Evolutionary conservation across 2,113 vertebrate genomes (phyloP).

Genomic region (Pangasianodon gigas): DNA sequence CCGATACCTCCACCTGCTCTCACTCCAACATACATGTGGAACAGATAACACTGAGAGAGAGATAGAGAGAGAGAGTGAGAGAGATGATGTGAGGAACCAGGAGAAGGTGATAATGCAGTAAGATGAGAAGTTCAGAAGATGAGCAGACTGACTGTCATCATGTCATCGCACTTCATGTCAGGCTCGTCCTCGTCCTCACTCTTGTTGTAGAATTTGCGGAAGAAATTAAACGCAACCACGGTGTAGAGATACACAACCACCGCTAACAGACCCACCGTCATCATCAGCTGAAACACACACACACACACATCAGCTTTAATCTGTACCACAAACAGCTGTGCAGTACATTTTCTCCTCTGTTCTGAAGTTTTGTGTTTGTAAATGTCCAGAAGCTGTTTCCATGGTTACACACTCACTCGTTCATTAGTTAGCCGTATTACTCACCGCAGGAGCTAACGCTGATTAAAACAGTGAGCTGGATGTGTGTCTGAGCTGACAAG

Average conservation of each 20-base stretch:
- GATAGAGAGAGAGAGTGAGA: constrained; percentile 3
- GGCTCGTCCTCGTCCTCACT: constrained; percentile 91
- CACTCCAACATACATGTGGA: constrained; percentile 95
- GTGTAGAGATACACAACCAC: constrained; percentile 94
- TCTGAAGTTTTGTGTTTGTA: background rate
- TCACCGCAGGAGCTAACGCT: background rate
- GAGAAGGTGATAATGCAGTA: background rate
- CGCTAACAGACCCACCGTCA: constrained; percentile 87
- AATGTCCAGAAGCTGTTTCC: background rate
- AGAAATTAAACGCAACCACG: constrained; percentile 92
- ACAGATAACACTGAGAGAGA: constrained; percentile 84
- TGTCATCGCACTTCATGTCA: constrained; percentile 94
- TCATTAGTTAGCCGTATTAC: too few relatives aligned
- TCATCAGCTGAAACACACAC: constrained; percentile 77
- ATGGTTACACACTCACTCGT: too few relatives aligned
- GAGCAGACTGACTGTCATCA: constrained; percentile 85
- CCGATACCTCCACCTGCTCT: constrained; percentile 90
- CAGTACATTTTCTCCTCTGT: background rate
- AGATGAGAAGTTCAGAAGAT: background rate
- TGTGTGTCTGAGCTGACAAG: background rate
- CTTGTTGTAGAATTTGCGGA: constrained; percentile 96
- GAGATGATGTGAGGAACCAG: background rate
- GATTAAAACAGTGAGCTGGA: background rate
- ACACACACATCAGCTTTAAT: background rate
- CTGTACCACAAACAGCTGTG: background rate